A percentile compares a stretch with the other conserved stretches of the same genome.
Evolutionary conservation across 2,113 vertebrate species (phyloP).

Genomic region (Cnemophilus loriae): DNA sequence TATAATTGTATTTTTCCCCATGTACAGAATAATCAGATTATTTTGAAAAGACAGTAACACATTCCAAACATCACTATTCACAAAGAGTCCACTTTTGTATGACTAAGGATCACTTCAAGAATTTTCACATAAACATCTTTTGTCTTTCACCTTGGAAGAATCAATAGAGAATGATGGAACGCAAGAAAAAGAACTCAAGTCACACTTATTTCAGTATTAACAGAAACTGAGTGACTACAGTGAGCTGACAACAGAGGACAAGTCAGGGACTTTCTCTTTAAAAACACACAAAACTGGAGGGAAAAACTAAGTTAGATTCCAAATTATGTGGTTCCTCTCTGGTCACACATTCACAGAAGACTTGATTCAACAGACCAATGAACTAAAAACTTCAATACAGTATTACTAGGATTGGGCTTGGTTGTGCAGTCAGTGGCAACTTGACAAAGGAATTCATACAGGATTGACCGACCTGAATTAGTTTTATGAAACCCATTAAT

Average conservation of each 20-base stretch:
- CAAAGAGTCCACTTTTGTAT: background rate
- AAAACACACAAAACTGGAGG: background rate
- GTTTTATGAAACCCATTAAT: background rate
- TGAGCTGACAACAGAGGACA: background rate
- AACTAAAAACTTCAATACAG: background rate
- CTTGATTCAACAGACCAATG: background rate
- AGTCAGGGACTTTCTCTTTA: background rate
- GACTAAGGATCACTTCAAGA: background rate
- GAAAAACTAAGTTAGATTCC: background rate
- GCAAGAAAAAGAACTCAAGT: background rate
- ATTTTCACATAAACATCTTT: background rate
- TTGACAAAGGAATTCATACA: background rate
- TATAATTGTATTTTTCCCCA: background rate
- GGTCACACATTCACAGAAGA: background rate
- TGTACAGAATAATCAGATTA: background rate
- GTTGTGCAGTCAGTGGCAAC: background rate
- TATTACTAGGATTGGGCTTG: background rate
- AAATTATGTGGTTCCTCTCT: background rate
- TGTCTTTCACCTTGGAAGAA: background rate
- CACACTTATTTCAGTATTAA: background rate
- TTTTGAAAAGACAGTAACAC: background rate
- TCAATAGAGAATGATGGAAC: background rate
- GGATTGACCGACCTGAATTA: background rate
- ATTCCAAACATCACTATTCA: background rate
- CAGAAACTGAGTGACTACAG: background rate